phyloP scores from a whole-genome alignment of 2,888 invertebrate genomes.

The Meganola albula region DNA sequence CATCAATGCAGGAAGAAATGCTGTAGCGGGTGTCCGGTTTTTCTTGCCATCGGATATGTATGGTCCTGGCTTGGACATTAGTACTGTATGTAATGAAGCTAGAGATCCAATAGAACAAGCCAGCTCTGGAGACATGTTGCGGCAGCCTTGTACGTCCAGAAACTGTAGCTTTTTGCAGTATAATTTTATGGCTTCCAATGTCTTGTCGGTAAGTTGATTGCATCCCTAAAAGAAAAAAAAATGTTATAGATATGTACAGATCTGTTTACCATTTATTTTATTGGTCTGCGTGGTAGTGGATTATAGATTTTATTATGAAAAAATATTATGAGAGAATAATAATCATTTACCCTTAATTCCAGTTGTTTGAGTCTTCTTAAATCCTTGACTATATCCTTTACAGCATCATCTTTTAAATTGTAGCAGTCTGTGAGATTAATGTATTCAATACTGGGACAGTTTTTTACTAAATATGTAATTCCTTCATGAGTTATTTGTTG shows the following conservation, averaged over 20 bases:
- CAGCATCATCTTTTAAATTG: slow-evolving; percentile 81
- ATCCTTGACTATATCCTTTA: slow-evolving; percentile 51
- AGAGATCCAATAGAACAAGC: slow-evolving; percentile 57
- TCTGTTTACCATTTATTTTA: too few species aligned
- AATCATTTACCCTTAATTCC: slow-evolving; percentile 72
- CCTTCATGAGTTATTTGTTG: slow-evolving; percentile 83
- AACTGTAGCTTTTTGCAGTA: slow-evolving; percentile 73
- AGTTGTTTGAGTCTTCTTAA: slow-evolving; percentile 74
- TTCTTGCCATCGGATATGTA: slow-evolving; percentile 61
- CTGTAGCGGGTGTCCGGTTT: slow-evolving; percentile 51
- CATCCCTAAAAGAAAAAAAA: slow-evolving; percentile 70
- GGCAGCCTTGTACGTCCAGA: slow-evolving; percentile 78
- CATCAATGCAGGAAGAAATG: slow-evolving; percentile 60
- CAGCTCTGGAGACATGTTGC: slow-evolving; percentile 64
- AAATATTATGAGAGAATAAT: neutral
- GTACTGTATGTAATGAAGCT: slow-evolving; percentile 62
- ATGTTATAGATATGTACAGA: too few species aligned
- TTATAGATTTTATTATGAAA: too few species aligned
- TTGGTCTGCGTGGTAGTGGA: too few species aligned
- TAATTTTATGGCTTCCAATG: slow-evolving; percentile 67
- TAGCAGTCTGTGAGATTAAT: slow-evolving; percentile 82
- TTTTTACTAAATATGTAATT: slow-evolving; percentile 78
- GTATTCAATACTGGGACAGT: slow-evolving; percentile 83
- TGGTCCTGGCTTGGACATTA: slow-evolving; percentile 68
- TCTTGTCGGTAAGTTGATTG: slow-evolving; percentile 77